Evolutionary conservation across 2,113 vertebrate species (phyloP), one percentile per base, ranked within the genome.

Genomic region (Gobius niger): DNA sequence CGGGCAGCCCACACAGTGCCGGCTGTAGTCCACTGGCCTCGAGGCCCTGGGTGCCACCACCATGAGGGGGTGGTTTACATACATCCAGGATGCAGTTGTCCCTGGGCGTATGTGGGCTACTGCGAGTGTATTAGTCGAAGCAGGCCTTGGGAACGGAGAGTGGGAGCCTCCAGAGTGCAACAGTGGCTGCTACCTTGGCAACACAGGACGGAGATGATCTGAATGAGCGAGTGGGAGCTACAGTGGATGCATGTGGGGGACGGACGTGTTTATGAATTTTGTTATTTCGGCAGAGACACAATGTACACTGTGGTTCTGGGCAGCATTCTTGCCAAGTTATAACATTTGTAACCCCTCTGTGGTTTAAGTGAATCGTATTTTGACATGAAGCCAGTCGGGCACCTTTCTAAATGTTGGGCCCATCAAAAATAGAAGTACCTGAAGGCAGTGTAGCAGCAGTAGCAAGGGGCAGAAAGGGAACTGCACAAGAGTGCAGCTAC

Each of bases 121-220:
- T 79, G 51, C 76, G 60, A 63, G 63, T 83, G 75, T 88, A 77
- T 88, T 82, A 81, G 84, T 82, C 76, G 88, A 87, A 85, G 78
- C 84, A 84, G 78, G 86, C 90, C 87, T 87, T 89, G 85, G 89
- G 90, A 89, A 60, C 85, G 72, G 84, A 88, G 89, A 91, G 89
- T 81, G 88, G 90, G 90, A 91, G 84, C 88, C 88, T 91, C 83
- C 88, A 84, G 86, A 85, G 87, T 92, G 85, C 87, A 87, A 91
- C 90, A 87, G 90, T 89, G 90, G 87, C 89, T 86, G 86, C 87
- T 89, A 88, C 86, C 88, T 86, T 91, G 89, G 86, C 86, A 90
- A 89, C 88, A 82, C 83, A 87, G 82, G 88, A 91, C 82, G 79
- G 82, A 89, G 82, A 88, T 86, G 87, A 82, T 79, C 86, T 87